A percentile compares a stretch with the other conserved stretches of the same genome.
phyloP scores from a whole-genome alignment of 2,888 invertebrate genomes.

The Apantesis nais region DNA sequence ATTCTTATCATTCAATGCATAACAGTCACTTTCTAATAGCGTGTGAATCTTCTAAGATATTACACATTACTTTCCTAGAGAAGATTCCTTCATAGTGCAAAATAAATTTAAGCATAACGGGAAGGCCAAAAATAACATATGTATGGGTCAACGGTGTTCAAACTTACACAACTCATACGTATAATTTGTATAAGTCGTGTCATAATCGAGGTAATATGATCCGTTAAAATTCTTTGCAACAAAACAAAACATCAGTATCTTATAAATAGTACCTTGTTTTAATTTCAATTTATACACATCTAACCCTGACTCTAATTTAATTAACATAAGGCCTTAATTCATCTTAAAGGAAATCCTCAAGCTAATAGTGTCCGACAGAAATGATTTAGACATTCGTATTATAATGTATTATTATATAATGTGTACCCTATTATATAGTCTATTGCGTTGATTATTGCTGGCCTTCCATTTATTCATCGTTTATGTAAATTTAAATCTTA shows the following conservation, averaged over 20 bases:
- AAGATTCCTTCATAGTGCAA: background rate
- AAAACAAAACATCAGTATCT: background rate
- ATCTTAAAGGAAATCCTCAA: slow-evolving; percentile 12
- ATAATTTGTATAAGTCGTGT: background rate
- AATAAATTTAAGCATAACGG: background rate
- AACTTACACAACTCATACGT: background rate
- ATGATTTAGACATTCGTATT: slow-evolving; percentile 15
- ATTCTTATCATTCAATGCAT: too few species aligned
- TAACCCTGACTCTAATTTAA: slow-evolving; percentile 7
- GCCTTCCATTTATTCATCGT: background rate
- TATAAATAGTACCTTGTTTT: background rate
- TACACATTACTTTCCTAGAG: too few species aligned
- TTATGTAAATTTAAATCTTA: background rate
- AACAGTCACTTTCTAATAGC: too few species aligned
- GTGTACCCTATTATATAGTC: background rate
- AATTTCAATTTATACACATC: background rate
- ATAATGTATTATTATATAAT: background rate
- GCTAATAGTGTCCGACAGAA: slow-evolving; percentile 1
- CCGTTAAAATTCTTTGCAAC: background rate
- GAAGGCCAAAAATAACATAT: background rate
- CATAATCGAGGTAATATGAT: background rate
- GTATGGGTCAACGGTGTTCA: background rate
- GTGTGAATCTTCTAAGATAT: too few species aligned
- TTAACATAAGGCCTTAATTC: slow-evolving; percentile 16
- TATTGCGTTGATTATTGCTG: slow-evolving; percentile 4